Evolutionary conservation across 2,888 invertebrate genomes (phyloP).

Genomic region (Tipula lateralis): DNA sequence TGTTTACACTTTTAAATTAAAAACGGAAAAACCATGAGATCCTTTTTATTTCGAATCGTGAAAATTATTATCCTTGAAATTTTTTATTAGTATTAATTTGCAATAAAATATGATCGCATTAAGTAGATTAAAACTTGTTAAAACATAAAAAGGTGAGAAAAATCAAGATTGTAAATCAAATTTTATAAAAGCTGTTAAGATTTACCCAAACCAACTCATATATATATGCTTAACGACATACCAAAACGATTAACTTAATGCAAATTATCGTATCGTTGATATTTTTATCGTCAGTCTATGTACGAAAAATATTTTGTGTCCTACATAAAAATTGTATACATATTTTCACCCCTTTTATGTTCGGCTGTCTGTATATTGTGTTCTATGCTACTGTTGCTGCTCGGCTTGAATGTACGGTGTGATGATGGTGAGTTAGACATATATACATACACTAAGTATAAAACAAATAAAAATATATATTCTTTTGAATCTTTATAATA

Average conservation of each 20-base stretch:
- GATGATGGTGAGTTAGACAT: not conserved
- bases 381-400: not conserved
- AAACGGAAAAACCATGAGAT: not conserved
- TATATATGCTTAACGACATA: not conserved
- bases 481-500: constrained; percentile 6
- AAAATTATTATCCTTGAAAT: constrained; percentile 7
- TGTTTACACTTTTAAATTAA: not conserved
- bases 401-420: not conserved
- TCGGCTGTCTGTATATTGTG: not conserved
- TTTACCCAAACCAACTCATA: not conserved
- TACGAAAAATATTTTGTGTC: not conserved
- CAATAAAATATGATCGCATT: not conserved
- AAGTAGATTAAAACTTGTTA: not conserved
- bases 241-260: constrained; percentile 15
- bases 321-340: not conserved
- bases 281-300: not conserved
- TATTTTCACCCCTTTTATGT: constrained; percentile 6
- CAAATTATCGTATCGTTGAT: not conserved
- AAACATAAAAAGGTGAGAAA: not conserved
- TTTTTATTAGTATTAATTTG: constrained; percentile 8
- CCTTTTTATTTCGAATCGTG: not conserved
- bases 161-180: constrained; percentile 11
- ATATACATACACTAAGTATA: not conserved
- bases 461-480: not conserved
- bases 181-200: not conserved